Base-by-base conservation (phyloP, 30 jellyfish, hydroid and myxozoan genomes). In the Turritopsis dohrnii region DNA sequence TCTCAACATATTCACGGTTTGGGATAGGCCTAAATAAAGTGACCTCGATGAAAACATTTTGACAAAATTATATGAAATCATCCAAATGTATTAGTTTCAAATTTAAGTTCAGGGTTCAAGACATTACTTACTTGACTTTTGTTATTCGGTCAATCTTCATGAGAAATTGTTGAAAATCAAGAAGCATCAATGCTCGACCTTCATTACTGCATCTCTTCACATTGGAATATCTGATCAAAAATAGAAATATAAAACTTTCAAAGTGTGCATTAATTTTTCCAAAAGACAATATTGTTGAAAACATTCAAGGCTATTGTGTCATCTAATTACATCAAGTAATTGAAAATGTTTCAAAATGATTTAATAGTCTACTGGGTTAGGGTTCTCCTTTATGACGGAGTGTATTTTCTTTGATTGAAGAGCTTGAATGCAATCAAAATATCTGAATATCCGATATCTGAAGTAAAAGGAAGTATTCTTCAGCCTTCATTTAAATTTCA, bases 101-200 rank as follows among this genome's bases (percentile, higher is more conserved):
- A n/a, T n/a, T n/a, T n/a, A n/a, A n/a, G n/a, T n/a, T n/a, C n/a
- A n/a, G 21, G 21, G 73, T 18, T 60, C 18, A 83, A 83, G 28
- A 85, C 25, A 83, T 30, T 19, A 52, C 95, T 54, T 83, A 94
- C 99, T 91, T 89, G 73, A 94, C 99, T 26, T 88, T 90, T 3
- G 96, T 76, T 9, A 94, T 66, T 80, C 87, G 71, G 23, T 94
- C 99, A 16, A 94, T 83, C 76, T 94, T 94, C 86, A 95, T 87
- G 80, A 90, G 88, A 53, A 88, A 86, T 66, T 95, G 99, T 82
- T 90, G 99, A 80, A 82, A 95, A 81, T 95, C 99, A 13, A 95
- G 81, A 79, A 91, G 96, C 99, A 95, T 95, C 94, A 95, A 65
- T 23, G 99, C 99, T n/a, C 99, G 96, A 18, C 99, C 99, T 85